These are phyloP conservation scores for Temnopleurus reevesii DNA, from an alignment of 53 echinoderm and acorn worm species.

Conservation along the genomic window DNA sequence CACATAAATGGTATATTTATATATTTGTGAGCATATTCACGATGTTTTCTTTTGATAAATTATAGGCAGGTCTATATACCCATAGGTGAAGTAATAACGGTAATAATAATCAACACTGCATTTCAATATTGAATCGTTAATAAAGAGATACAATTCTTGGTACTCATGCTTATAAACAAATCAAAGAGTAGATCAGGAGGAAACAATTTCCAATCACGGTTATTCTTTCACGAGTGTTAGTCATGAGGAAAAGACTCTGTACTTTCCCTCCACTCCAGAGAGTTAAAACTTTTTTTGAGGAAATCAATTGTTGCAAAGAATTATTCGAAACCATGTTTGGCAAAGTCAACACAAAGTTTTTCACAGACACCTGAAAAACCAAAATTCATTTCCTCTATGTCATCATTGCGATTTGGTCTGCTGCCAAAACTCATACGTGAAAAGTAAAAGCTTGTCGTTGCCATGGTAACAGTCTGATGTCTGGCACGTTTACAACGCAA, in stretches of 20 bases:
- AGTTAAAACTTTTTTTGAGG: not conserved
- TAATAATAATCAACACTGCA: too few relatives aligned
- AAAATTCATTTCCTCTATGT: conserved; percentile 12
- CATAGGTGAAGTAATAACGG: too few relatives aligned
- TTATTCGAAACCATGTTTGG: not conserved
- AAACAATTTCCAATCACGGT: too few relatives aligned
- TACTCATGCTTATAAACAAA: too few relatives aligned
- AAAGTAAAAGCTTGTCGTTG: conserved; percentile 24
- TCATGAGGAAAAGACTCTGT: not conserved
- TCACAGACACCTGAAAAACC: conserved; percentile 35
- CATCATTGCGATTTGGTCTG: conserved; percentile 12
- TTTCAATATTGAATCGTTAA: too few relatives aligned
- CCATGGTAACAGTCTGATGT: not conserved
- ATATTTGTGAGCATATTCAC: too few relatives aligned
- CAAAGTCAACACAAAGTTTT: not conserved
- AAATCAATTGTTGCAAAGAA: not conserved
- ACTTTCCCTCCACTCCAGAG: not conserved
- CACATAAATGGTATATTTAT: too few relatives aligned
- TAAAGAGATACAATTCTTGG: too few relatives aligned
- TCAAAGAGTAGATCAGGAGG: too few relatives aligned
- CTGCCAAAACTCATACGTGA: not conserved
- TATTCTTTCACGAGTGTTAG: too few relatives aligned
- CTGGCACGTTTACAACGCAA: conserved; percentile 3
- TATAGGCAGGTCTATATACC: too few relatives aligned
- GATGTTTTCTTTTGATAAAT: too few relatives aligned